Evolutionary conservation across 2,888 invertebrate genomes (phyloP).

Genomic region (Thera britannica): DNA sequence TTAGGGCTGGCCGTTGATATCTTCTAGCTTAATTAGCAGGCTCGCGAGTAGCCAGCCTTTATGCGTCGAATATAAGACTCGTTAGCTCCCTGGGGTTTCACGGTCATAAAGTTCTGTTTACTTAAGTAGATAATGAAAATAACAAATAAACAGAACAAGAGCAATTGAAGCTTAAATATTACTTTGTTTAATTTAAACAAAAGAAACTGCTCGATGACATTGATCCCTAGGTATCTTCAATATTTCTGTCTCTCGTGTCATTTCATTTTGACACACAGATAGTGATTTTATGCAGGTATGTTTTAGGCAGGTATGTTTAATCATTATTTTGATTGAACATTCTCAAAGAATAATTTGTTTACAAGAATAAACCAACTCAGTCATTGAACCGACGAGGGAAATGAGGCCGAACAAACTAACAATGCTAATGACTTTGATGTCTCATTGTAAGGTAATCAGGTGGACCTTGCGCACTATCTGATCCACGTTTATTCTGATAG

Average conservation of each 20-base stretch:
- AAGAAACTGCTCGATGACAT: too few relatives aligned
- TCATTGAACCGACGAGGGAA: constrained; percentile 10
- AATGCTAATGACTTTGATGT: not conserved
- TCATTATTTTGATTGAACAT: not conserved
- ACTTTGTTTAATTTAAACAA: too few relatives aligned
- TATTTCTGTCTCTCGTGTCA: too few relatives aligned
- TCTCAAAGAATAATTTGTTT: constrained; percentile 8
- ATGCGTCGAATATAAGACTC: constrained; percentile 55
- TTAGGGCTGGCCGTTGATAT: constrained; percentile 25
- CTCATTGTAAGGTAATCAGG: constrained; percentile 3
- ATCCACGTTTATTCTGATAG: not conserved
- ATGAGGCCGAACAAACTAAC: constrained; percentile 14
- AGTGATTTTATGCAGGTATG: too few relatives aligned
- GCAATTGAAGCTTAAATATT: not conserved
- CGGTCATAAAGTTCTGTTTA: constrained; percentile 29
- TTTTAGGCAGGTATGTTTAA: too few relatives aligned
- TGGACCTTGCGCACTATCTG: not conserved
- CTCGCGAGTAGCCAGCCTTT: constrained; percentile 50
- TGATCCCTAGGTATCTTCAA: too few relatives aligned
- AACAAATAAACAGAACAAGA: not conserved
- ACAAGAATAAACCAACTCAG: not conserved
- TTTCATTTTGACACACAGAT: too few relatives aligned
- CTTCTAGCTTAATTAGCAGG: constrained; percentile 49
- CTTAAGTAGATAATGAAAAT: constrained; percentile 3
- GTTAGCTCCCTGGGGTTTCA: constrained; percentile 45